Evolutionary conservation across 2,888 invertebrate genomes (phyloP), one percentile per base, ranked within the genome.

Genomic region (Agrochola litura): DNA sequence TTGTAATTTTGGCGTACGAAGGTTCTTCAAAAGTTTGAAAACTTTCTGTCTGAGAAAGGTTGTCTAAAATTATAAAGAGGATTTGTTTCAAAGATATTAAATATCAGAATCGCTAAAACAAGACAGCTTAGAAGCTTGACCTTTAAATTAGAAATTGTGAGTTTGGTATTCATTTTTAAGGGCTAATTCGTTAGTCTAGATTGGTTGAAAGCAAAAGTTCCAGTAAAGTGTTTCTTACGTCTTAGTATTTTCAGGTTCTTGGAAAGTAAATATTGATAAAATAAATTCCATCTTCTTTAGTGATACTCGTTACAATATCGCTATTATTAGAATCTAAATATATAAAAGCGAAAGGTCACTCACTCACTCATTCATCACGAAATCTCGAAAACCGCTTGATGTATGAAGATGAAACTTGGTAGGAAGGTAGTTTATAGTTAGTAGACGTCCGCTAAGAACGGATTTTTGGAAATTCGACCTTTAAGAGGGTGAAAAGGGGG

Each of bases 51-150:
- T 60, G 9, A 68, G 61, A 54, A 12, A 69, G 49, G 56, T 61
- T 52, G 25, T 74, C 58, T 68, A 54, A 75, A 60, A 79, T 78
- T 73, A 58, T 78, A 49, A 78, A 73, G 60, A n/a, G 25, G 60
- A 60, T 66, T 73, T 60, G 61, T 58, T 82, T 70, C 61, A 76
- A 79, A 76, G 75, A 73, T 73, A 76, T 82, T 41, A 63, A 76
- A 84, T 74, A 72, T 85, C 70, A 60, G 22, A 68, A 71, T 68
- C 6, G 25, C 56, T 64, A 25, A 61, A 65, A 63, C 65, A 65
- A 72, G 56, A 76, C 43, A 49, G 61, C 43, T 80, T 66, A 66
- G 52, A 74, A 77, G 58, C 65, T 73, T 64, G 43, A 61, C 12
- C 68, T 77, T 54, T 56, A n/a, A 19, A 30, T 61, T 52, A 78